A percentile compares a stretch with the other conserved stretches of the same genome.
Conservation (phyloP, 2,797 vertebrate species). For the Sternotherus odoratus region DNA sequence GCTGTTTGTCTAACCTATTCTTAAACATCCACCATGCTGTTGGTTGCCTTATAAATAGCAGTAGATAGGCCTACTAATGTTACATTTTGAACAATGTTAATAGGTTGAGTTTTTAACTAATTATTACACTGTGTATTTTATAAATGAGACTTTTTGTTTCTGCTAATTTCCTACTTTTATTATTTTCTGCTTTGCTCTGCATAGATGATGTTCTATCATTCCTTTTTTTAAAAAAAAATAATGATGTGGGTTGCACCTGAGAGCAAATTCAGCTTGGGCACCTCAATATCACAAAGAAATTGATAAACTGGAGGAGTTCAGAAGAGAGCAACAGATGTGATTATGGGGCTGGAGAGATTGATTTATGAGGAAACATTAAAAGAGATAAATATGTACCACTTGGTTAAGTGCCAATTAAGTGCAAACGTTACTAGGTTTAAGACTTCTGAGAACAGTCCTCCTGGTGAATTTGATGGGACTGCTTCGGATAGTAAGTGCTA, state of each 20-base stretch:
- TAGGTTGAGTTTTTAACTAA: not conserved
- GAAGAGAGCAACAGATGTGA: not conserved
- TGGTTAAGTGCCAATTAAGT: not conserved
- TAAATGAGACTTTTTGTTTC: not conserved
- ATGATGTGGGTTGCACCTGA: not conserved
- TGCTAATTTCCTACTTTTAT: not conserved
- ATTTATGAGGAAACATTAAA: not conserved
- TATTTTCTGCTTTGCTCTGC: not conserved
- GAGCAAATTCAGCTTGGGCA: not conserved
- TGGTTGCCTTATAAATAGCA: too few relatives aligned
- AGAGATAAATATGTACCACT: not conserved
- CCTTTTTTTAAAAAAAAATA: not conserved
- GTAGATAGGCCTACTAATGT: too few relatives aligned
- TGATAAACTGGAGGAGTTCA: not conserved
- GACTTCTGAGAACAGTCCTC: not conserved
- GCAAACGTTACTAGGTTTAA: not conserved
- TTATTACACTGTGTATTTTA: not conserved
- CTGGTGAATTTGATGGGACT: not conserved
- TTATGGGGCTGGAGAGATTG: not conserved
- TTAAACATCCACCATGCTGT: too few relatives aligned
- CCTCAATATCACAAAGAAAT: not conserved
- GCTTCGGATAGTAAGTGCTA: not conserved
- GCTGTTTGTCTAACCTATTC: too few relatives aligned
- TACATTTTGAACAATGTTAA: too few relatives aligned
- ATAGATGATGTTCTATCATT: accelerated